These are phyloP conservation scores for Limosa lapponica DNA, from an alignment of 2,797 vertebrate species.

Conservation along the genomic window DNA sequence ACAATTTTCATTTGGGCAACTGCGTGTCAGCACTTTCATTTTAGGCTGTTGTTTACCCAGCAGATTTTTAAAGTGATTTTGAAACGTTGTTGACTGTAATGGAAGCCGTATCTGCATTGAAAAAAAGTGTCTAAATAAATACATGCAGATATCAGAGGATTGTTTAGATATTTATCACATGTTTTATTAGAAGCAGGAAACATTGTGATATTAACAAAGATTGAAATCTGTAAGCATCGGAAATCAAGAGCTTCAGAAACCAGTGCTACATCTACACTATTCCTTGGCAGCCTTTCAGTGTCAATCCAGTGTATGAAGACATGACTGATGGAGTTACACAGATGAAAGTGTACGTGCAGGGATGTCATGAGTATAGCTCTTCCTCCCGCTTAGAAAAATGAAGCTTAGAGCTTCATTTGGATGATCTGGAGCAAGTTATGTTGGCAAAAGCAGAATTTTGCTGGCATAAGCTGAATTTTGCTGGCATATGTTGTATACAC, in stretches of 20 bases:
- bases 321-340: neutral
- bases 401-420: neutral
- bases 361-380: neutral
- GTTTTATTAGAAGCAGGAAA: neutral
- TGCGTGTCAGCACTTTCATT: neutral
- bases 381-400: neutral
- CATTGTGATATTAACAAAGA: neutral
- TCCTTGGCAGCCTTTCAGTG: neutral
- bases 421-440: neutral
- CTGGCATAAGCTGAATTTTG: slow-evolving; percentile 18
- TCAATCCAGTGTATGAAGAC: neutral
- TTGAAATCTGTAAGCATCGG: neutral
- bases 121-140: neutral
- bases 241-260: neutral
- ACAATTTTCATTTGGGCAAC: neutral
- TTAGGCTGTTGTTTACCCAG: slow-evolving; percentile 8
- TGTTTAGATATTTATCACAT: neutral
- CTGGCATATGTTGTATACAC: neutral
- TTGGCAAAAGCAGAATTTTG: slow-evolving; percentile 23
- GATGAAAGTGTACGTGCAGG: neutral
- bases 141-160: neutral
- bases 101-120: neutral
- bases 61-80: slow-evolving; percentile 22
- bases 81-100: neutral
- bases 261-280: neutral